Percentiles rank a stretch among this genome's conserved stretches.
Conservation (phyloP, 2,888 invertebrate species). For the Hemithea aestivaria region DNA sequence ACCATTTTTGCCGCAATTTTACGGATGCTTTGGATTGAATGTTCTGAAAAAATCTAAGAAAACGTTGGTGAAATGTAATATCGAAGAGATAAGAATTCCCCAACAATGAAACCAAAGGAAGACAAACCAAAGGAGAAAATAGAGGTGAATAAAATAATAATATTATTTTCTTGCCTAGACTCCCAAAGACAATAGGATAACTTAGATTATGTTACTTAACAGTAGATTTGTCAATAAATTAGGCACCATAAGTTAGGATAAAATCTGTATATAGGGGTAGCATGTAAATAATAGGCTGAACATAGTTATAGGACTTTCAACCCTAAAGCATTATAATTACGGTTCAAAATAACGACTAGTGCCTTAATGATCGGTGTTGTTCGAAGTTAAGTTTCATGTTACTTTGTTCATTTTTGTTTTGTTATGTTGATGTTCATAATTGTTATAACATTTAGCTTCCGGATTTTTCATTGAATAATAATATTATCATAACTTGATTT, state of each 20-base stretch:
- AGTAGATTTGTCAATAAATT: conserved; percentile 3
- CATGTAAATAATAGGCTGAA: conserved; percentile 6
- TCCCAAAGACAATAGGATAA: conserved; percentile 56
- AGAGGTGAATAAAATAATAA: conserved; percentile 36
- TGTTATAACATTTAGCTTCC: too few species aligned
- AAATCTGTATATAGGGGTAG: conserved; percentile 2
- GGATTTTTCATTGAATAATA: too few species aligned
- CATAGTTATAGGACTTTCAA: too few species aligned
- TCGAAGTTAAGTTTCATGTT: conserved; percentile 48
- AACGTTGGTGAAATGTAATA: too few species aligned
- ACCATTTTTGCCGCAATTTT: too few species aligned
- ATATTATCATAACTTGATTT: too few species aligned
- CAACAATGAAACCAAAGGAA: conserved; percentile 13
- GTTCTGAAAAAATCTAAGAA: not conserved
- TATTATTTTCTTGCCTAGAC: conserved; percentile 34
- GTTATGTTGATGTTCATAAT: conserved; percentile 31
- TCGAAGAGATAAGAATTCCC: too few species aligned
- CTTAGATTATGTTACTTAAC: conserved; percentile 28
- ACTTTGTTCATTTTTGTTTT: conserved; percentile 39
- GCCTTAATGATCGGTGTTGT: conserved; percentile 76
- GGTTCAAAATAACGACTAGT: conserved; percentile 34
- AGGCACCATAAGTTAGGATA: conserved; percentile 4
- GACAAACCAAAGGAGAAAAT: conserved; percentile 27
- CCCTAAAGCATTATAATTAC: conserved; percentile 10
- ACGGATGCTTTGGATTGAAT: not conserved